phyloP scores from a whole-genome alignment of 2,113 vertebrate species.

The Sphaerodactylus townsendi region DNA sequence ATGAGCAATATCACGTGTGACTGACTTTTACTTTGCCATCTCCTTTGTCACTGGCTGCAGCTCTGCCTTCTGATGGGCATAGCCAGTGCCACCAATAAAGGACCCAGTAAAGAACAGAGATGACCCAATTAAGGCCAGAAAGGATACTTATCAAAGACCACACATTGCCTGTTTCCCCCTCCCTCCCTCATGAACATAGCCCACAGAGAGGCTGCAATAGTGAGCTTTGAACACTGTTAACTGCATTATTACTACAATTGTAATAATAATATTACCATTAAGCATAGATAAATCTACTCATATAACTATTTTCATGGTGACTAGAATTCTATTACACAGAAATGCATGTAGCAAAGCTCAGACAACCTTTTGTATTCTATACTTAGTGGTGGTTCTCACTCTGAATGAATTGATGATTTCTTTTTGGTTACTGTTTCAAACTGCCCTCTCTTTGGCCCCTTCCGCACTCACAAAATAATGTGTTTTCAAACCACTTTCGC shows the following conservation, averaged over 20 bases:
- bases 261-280: not conserved
- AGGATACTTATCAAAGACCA: not conserved
- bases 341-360: too few species aligned
- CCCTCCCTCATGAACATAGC: not conserved
- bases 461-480: too few species aligned
- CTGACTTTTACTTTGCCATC: not conserved
- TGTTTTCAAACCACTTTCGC: too few species aligned
- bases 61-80: not conserved
- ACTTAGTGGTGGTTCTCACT: too few species aligned
- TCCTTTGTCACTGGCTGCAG: not conserved
- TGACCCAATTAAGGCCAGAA: not conserved
- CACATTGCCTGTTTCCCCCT: not conserved
- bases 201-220: not conserved
- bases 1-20: too few species aligned
- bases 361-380: too few species aligned
- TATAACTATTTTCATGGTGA: not conserved
- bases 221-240: too few species aligned
- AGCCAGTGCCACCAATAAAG: not conserved
- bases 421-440: too few species aligned
- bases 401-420: too few species aligned
- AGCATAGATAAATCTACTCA: not conserved
- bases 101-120: not conserved
- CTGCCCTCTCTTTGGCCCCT: too few species aligned
- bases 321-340: not conserved
- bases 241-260: too few species aligned